Evolutionary conservation across 1,140 invertebrate genomes (phyloP), one percentile per base, ranked within the genome.

Genomic region (Solen grandis): DNA sequence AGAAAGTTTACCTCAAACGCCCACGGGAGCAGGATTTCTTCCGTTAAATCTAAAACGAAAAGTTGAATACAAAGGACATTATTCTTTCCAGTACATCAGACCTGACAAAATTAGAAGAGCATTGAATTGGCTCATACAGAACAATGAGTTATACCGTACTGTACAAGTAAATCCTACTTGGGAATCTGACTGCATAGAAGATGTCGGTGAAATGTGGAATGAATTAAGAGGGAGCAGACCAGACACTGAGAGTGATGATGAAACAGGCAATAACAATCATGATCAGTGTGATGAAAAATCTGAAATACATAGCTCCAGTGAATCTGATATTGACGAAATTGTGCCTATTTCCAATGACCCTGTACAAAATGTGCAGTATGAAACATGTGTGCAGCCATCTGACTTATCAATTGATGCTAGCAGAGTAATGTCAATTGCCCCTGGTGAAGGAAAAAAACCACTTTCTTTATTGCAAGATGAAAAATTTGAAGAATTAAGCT

Each of bases 1-100:
- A 2, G 19, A 74, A 38, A 46, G 10, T 36, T 70, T 82, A 41
- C 72, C 80, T 35, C 29, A 41, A 41, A 75, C 63, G 25, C 80
- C 72, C n/a, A 19, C 25, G 31, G 35, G 70, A 22, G 70, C 63
- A 41, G 72, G 57, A 62, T 29, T 76, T 29, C 29, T 82, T 52
- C 72, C 80, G 31, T 33, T 66, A 22, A 66, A 66, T 10, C 31
- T 66, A 5, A 66, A 66, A 36, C 16, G 63, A n/a, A 66, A 66
- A 38, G 22, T 66, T 3, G 14, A 66, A 8, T 66, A 66, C 29
- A 36, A 38, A 38, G 63, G 63, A 4, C 63, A 36, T 41, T 10
- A 14, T 22, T n/a, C 22, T 2, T 41, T 41, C n/a, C 63, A 66
- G 46, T 13, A n/a, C 2, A 41, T 66, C 22, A 3, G 36, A 13